Base-by-base conservation (phyloP, 2,888 invertebrate species). In the Panzeria rudis region DNA sequence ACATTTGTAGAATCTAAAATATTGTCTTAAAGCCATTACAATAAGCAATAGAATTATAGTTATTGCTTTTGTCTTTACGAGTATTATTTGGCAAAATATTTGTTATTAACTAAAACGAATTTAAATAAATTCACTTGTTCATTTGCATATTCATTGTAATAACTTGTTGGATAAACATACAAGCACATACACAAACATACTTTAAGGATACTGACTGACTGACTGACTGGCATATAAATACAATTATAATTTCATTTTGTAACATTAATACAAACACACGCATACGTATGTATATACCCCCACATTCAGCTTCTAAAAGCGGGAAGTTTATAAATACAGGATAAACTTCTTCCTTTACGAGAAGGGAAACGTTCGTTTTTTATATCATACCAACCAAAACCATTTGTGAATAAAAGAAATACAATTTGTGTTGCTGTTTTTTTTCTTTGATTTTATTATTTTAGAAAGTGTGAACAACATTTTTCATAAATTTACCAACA, bases 401-500 rank as follows among this genome's bases (percentile, higher is more conserved):
- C 59, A 83, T 81, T 80, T 83, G 85, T 23, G 85, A 82, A 82
- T 81, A 76, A 86, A 78, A 76, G 69, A 73, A 61, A 77, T 68
- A 62, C 17, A 52, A 68, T 71, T 29, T 32, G 64, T 81, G 54
- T 71, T 71, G 38, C 83, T 82, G 25, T 20, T 29, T 35, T 9
- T 25, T 59, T 15, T 1, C 41, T 15, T 15, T 41, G 1, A 50
- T 71, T 75, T 73, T 78, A 69, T 78, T 78, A 71, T 87, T 86
- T 86, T 78, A 71, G 73, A 88, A 91, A 90, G 91, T 90, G 90
- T 91, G 90, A 90, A 90, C 90, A 90, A 88, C 89, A 90, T 90
- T 90, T 91, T 90, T 90, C 90, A 90, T 89, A 90, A 91, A 89
- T 90, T 87, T 87, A 89, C 88, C 89, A 90, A 89, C 88, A 88